Base-by-base conservation (phyloP, 2,113 vertebrate species). In the Agapornis roseicollis region DNA sequence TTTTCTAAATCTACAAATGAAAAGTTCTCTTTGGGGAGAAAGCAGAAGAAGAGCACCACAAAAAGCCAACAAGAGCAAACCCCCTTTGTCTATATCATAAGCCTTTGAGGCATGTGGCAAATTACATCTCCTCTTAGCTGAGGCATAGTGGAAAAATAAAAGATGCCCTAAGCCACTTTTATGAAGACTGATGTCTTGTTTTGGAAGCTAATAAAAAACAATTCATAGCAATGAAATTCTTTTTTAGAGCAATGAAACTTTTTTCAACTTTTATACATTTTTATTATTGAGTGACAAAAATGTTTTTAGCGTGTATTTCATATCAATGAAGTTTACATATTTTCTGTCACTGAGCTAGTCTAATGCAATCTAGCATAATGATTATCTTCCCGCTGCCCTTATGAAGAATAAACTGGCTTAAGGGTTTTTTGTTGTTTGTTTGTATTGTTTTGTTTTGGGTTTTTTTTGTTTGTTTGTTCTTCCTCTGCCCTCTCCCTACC, bases 81-180 rank as follows among this genome's bases (percentile, higher is more conserved):
- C 4, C 1, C 19, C 22, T 73, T 73, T 77, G 25, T 69, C 37
- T 89, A 6, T 65, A 76, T 72, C 53, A 58, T 39, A 83, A 71
- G n/a, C 28, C 70, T 94, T 63, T n/a, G 22, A 94, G 61, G 29
- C 72, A 56, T 64, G 13, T 78, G 66, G 73, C 74, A 94, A 84
- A 74, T 90, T 94, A 65, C 60, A 82, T 74, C 55, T 91, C 71
- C 56, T 93, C 96, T 94, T 73, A 88, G 55, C 35, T 80, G 63
- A 90, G 53, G 24, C 35, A 79, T 10, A 73, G 44, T 66, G 70
- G 9, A 17, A 90, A 96, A 96, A 14, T n/a, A 87, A 90, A 88
- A 41, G 28, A 84, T 68, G 22, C 24, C 74, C 20, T 13, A 78
- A 74, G 50, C 29, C 41, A 66, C 63, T 68, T 83, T 68, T 85